Evolutionary conservation across 2,113 vertebrate species (phyloP), one percentile per base, ranked within the genome.

Genomic region (Tinamus guttatus): DNA sequence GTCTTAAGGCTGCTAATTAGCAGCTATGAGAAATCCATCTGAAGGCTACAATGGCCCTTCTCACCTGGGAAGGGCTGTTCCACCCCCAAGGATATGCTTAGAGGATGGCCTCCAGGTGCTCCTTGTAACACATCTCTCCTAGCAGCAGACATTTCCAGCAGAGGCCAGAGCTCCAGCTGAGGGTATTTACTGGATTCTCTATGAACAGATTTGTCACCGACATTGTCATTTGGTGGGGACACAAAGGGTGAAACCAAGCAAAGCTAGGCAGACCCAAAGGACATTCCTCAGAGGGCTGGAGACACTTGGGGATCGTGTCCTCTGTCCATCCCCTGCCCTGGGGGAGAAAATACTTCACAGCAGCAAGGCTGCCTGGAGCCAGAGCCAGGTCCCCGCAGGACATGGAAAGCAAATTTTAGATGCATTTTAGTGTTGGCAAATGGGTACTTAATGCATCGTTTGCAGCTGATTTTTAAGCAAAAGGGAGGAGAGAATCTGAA

Each of bases 11-110:
- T 62, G 40, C 18, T 86, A 79, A 89, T 59, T 56, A 32, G 70
- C 62, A 21, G 25, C 32, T 75, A 60, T 34, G 38, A 65, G 13
- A 91, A 76, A 43, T 24, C 34, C 49, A 36, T 12, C 62, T 24
- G n/a, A 85, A 85, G 62, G 65, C 12, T 21, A 70, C 21, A 51
- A 36, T 10, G 7, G 25, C 81, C 25, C 45, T 77, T 68, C 30
- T 40, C 36, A 13, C 24, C 30, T 12, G 11, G 11, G n/a, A 62
- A 59, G 28, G 41, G n/a, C 24, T 34, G 27, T 17, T 74, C 24
- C n/a, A 19, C 16, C 32, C 30, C 13, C 0, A 0, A 68, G 16
- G 49, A 81, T 1, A 0, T 15, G 22, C 43, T 38, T 25, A 40
- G 30, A 16, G 16, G 32, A 36, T 22, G 14, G 40, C 32, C 32